Evolutionary conservation across 2,113 vertebrate genomes (phyloP).

Genomic region (Carollia perspicillata): DNA sequence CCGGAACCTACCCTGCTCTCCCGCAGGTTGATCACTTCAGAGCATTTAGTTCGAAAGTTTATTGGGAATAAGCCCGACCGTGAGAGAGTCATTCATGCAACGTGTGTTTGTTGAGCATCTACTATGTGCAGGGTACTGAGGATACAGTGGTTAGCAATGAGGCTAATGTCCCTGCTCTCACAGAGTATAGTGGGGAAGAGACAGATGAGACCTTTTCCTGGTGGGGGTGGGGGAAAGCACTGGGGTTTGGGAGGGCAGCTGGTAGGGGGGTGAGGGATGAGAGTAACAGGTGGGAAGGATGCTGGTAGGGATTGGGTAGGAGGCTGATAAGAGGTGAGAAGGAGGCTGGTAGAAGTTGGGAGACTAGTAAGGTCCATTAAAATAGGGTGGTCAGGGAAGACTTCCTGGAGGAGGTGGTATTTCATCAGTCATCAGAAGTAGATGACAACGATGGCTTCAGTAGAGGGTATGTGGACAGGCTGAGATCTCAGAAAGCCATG

Average conservation of each 20-base stretch:
- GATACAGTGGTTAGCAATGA: not conserved
- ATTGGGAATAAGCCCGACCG: not conserved
- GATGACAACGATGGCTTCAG: not conserved
- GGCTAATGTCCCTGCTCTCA: not conserved
- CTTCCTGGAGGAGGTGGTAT: not conserved
- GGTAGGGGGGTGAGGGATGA: too few relatives aligned
- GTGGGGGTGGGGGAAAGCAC: not conserved
- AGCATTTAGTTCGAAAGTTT: not conserved
- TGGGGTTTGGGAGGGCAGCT: not conserved
- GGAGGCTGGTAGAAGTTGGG: not conserved
- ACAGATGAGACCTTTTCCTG: not conserved
- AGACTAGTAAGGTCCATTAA: not conserved
- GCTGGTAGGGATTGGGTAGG: too few relatives aligned
- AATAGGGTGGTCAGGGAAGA: not conserved
- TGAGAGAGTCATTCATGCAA: not conserved
- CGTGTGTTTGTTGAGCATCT: not conserved
- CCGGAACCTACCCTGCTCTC: fast-evolving
- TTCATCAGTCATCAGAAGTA: not conserved
- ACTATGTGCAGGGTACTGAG: not conserved
- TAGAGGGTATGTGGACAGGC: not conserved
- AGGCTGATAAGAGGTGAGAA: not conserved
- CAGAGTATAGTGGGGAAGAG: not conserved
- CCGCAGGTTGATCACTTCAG: fast-evolving
- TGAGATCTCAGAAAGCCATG: not conserved
- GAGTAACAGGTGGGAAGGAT: not conserved